Conservation (phyloP, 2,113 vertebrate species). For the Zeus faber region DNA sequence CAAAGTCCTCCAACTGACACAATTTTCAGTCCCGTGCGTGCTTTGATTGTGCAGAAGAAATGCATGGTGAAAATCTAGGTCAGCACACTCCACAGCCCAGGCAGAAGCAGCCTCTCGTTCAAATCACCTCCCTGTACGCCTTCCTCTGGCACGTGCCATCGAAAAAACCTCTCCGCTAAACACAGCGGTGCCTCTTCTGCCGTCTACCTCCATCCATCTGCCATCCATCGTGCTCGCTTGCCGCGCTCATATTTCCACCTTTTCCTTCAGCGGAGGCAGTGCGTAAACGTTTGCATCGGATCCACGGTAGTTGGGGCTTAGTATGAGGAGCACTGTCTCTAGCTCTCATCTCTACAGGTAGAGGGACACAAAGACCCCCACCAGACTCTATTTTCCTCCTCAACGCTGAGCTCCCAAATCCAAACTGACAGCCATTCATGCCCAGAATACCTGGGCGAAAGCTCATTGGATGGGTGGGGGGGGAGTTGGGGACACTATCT, state of each 20-base stretch:
- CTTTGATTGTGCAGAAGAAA: not conserved
- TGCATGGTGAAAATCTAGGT: constrained; percentile 67
- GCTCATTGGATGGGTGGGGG: constrained; percentile 19
- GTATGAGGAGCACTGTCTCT: constrained; percentile 41
- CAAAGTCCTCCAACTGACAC: constrained; percentile 24
- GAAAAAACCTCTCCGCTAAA: constrained; percentile 41
- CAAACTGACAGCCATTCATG: constrained; percentile 78
- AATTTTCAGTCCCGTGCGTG: constrained; percentile 30
- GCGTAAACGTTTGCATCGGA: constrained; percentile 21
- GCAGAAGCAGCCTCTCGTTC: constrained; percentile 60
- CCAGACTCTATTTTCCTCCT: constrained; percentile 67
- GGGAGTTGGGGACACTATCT: constrained; percentile 63
- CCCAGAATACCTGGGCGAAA: constrained; percentile 76
- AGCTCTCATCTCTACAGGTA: constrained; percentile 61
- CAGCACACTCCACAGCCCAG: constrained; percentile 64
- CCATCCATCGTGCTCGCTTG: constrained; percentile 17
- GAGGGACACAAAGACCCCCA: constrained; percentile 69
- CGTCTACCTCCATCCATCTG: constrained; percentile 11
- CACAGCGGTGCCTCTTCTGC: constrained; percentile 16
- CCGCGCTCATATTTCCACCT: constrained; percentile 36
- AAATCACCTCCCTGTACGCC: constrained; percentile 54
- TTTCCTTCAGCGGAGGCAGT: constrained; percentile 10
- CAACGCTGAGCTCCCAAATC: constrained; percentile 72
- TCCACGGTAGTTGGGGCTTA: constrained; percentile 42
- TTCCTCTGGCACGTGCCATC: constrained; percentile 35